phyloP scores from a whole-genome alignment of 2,113 vertebrate species.

The Pipa parva region DNA sequence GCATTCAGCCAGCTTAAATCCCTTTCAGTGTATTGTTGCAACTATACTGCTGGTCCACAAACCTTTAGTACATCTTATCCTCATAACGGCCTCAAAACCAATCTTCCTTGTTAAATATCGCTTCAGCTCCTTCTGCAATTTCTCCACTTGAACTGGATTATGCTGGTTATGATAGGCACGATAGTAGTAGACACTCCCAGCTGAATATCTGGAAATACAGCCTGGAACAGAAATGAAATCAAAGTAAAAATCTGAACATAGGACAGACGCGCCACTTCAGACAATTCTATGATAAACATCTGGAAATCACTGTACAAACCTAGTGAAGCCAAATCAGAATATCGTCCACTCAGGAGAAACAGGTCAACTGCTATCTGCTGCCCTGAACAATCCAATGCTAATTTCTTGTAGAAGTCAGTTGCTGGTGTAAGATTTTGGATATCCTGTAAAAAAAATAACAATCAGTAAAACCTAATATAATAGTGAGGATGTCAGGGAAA shows the following conservation, averaged over 20 bases:
- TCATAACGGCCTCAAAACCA: constrained; percentile 96
- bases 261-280: background rate
- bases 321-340: constrained; percentile 89
- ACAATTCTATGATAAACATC: background rate
- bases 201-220: constrained; percentile 93
- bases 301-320: constrained; percentile 58
- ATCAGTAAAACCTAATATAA: too few species aligned
- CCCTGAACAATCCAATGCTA: constrained; percentile 95
- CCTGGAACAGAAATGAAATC: constrained; percentile 59
- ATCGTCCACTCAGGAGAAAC: constrained; percentile 90
- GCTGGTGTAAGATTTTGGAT: constrained; percentile 86
- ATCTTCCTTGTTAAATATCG: constrained; percentile 91
- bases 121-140: constrained; percentile 87
- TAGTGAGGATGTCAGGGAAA: too few species aligned
- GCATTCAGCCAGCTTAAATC: too few species aligned
- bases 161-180: constrained; percentile 90
- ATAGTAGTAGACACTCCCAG: constrained; percentile 89
- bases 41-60: too few species aligned
- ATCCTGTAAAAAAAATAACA: constrained; percentile 63
- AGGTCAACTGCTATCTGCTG: constrained; percentile 94
- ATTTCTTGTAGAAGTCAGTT: constrained; percentile 95
- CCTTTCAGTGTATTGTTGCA: too few species aligned
- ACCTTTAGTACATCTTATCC: constrained; percentile 98
- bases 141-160: constrained; percentile 84
- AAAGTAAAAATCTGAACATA: background rate